phyloP scores from a whole-genome alignment of 2,113 vertebrate species.

The Piliocolobus tephrosceles region DNA sequence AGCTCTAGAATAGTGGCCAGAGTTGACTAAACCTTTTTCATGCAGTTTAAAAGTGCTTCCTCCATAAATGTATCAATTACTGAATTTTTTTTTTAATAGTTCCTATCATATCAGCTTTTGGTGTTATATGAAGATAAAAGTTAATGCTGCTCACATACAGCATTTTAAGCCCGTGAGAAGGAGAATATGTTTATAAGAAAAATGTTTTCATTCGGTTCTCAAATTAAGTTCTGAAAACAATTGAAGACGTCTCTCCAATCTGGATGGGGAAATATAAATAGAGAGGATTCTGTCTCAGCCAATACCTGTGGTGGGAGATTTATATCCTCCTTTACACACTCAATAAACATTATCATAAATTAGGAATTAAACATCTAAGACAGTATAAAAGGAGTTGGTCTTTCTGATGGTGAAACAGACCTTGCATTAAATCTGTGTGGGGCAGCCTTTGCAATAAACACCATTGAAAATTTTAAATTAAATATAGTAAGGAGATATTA shows the following conservation, averaged over 20 bases:
- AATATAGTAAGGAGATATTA: not conserved
- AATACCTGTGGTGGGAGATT: not conserved
- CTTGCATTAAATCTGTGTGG: not conserved
- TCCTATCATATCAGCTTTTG: not conserved
- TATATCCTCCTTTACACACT: not conserved
- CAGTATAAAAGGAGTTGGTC: not conserved
- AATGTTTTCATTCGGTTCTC: not conserved
- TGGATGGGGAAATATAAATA: not conserved
- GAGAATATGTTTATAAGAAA: not conserved
- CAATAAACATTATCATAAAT: not conserved
- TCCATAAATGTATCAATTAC: not conserved
- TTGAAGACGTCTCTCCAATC: not conserved
- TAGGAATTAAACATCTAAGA: not conserved
- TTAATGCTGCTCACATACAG: not conserved
- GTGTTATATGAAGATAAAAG: not conserved
- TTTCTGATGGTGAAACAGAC: not conserved
- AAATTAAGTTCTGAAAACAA: constrained; percentile 27
- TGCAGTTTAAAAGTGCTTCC: not conserved
- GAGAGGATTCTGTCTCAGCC: not conserved
- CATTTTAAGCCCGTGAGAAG: not conserved
- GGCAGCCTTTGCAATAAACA: not conserved
- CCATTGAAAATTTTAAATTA: not conserved
- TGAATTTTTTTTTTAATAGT: not conserved
- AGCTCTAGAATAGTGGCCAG: not conserved
- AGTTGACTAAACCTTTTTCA: not conserved